A percentile compares a stretch with the other conserved stretches of the same genome.
Evolutionary conservation across 53 echinoderm and acorn worm genomes (phyloP).

Genomic region (Luidia sarsii): DNA sequence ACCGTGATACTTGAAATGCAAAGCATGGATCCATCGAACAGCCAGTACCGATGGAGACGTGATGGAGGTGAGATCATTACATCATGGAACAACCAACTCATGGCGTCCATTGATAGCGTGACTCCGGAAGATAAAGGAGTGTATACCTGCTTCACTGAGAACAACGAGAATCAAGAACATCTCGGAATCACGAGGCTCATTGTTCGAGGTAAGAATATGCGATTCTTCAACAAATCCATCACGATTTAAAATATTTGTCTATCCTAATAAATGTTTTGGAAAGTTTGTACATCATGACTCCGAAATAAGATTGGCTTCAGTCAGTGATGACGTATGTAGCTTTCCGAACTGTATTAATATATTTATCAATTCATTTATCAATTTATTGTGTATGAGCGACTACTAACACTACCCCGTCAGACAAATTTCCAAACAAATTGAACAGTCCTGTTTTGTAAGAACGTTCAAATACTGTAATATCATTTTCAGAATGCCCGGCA

Average conservation of each 20-base stretch:
- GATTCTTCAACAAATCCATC: neutral
- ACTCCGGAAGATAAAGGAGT: slow-evolving; percentile 16
- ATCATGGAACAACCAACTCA: slow-evolving; percentile 10
- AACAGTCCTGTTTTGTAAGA: neutral
- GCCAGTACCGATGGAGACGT: neutral
- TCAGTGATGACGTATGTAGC: no score
- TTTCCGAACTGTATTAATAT: no score
- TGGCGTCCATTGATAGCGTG: neutral
- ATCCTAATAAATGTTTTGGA: no score
- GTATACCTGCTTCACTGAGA: neutral
- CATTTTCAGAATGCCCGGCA: slow-evolving; percentile 6
- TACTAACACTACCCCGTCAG: neutral
- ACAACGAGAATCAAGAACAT: neutral
- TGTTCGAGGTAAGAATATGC: slow-evolving; percentile 26
- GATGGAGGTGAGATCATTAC: neutral
- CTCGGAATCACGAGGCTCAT: slow-evolving; percentile 32
- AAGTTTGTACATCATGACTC: no score
- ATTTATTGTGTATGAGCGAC: neutral
- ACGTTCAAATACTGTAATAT: neutral
- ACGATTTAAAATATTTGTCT: neutral
- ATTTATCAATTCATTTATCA: neutral
- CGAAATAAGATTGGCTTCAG: no score
- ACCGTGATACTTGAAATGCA: neutral
- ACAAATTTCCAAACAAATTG: neutral
- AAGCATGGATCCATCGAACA: neutral